Evolutionary conservation across 2,797 vertebrate species (phyloP).

Genomic region (Dendrocincla tyrannina): DNA sequence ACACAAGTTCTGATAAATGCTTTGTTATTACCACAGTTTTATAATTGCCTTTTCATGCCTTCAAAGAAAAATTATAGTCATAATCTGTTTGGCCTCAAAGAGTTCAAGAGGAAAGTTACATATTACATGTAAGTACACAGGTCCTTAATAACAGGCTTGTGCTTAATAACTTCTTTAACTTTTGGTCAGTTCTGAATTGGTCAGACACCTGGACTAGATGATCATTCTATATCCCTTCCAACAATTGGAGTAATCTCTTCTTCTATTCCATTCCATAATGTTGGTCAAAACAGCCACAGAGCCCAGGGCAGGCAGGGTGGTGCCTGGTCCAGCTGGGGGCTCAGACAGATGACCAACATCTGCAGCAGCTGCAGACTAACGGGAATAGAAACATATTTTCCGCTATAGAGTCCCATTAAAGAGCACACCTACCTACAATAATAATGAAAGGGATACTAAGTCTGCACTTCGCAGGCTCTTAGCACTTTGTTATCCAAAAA

Average conservation of each 20-base stretch:
- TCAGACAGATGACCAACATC: no score
- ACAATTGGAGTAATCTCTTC: not conserved
- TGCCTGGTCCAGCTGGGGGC: accelerated
- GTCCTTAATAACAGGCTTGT: not conserved
- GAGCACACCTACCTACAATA: not conserved
- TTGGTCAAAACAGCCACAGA: not conserved
- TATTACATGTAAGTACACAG: not conserved
- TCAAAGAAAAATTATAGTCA: not conserved
- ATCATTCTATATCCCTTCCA: not conserved
- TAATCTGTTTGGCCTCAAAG: not conserved
- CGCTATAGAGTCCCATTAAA: not conserved
- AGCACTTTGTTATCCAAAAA: not conserved
- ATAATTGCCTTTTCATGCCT: not conserved
- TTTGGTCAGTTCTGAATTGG: not conserved
- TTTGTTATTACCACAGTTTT: not conserved
- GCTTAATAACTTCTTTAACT: not conserved
- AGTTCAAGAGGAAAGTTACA: not conserved
- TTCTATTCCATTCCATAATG: not conserved
- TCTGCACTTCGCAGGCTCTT: not conserved
- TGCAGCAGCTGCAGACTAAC: not conserved
- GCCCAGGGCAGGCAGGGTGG: not conserved
- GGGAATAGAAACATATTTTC: not conserved
- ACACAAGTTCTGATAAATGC: not conserved
- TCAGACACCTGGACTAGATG: not conserved
- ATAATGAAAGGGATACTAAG: not conserved